Evolutionary conservation across 2,113 vertebrate genomes (phyloP).

Genomic region (Caretta caretta): DNA sequence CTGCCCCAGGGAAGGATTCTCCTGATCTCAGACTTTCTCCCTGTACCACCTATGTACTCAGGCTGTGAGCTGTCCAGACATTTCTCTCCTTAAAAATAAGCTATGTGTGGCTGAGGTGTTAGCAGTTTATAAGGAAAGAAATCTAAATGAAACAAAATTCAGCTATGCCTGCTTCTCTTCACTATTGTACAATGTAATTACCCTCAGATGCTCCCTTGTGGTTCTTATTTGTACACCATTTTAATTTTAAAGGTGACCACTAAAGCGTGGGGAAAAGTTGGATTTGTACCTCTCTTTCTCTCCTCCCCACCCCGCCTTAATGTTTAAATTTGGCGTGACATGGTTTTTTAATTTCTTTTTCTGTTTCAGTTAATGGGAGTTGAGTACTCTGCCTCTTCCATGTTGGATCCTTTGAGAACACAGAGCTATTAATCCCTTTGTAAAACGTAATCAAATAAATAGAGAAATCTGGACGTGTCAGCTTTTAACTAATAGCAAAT

Average conservation of each 20-base stretch:
- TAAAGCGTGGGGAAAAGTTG: fast-evolving
- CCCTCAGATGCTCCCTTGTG: conserved; percentile 60
- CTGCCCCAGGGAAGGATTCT: not conserved
- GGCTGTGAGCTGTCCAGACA: not conserved
- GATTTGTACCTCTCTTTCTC: fast-evolving
- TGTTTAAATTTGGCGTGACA: fast-evolving
- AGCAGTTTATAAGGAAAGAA: fast-evolving
- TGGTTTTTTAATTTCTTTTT: fast-evolving
- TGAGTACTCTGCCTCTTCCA: not conserved
- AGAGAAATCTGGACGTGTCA: fast-evolving
- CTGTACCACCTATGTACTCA: too few species aligned
- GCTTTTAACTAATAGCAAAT: not conserved
- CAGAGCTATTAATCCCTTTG: not conserved
- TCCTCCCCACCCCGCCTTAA: fast-evolving
- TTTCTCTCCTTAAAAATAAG: not conserved
- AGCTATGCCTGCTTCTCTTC: fast-evolving
- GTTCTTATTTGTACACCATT: not conserved
- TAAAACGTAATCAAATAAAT: fast-evolving
- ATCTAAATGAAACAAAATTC: fast-evolving
- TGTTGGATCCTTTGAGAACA: fast-evolving
- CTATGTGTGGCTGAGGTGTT: fast-evolving
- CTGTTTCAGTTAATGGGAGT: not conserved
- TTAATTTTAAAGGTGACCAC: fast-evolving
- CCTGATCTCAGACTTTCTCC: not conserved
- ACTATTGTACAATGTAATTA: not conserved